phyloP scores from a whole-genome alignment of 1,140 invertebrate genomes.

The Tribolium madens region DNA sequence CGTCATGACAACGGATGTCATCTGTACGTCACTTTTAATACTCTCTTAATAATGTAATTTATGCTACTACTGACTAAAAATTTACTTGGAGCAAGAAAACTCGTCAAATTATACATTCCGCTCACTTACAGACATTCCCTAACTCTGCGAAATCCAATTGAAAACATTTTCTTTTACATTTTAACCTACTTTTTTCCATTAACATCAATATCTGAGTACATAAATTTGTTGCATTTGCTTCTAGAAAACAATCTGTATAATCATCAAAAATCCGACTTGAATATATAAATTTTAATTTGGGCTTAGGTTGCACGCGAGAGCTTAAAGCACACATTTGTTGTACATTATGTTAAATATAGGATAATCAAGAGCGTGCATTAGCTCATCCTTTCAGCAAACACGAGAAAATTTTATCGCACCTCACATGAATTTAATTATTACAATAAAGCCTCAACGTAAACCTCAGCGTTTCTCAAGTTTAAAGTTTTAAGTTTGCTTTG shows the following conservation, averaged over 20 bases:
- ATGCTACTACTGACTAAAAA: background rate
- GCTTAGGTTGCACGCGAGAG: background rate
- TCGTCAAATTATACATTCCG: conserved; percentile 12
- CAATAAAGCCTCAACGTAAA: background rate
- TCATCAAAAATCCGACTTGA: background rate
- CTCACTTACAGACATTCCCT: background rate
- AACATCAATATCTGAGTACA: background rate
- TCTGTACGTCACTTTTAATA: conserved; percentile 39
- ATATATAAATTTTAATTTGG: background rate
- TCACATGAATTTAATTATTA: conserved; percentile 10
- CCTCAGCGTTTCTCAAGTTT: background rate
- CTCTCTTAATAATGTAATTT: conserved; percentile 16
- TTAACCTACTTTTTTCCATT: conserved; percentile 1
- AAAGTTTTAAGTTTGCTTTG: background rate
- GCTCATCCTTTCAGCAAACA: conserved; percentile 9
- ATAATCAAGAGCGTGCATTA: background rate
- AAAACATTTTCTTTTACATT: conserved; percentile 24
- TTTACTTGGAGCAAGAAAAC: conserved; percentile 8
- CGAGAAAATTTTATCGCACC: conserved; percentile 3
- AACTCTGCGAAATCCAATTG: conserved; percentile 6
- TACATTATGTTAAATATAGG: conserved; percentile 1
- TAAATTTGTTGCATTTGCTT: background rate
- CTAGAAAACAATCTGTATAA: background rate
- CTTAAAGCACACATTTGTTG: background rate
- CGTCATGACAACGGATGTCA: conserved; percentile 13